Conservation (phyloP, 2,888 invertebrate species). For the Drosophila rellima region DNA sequence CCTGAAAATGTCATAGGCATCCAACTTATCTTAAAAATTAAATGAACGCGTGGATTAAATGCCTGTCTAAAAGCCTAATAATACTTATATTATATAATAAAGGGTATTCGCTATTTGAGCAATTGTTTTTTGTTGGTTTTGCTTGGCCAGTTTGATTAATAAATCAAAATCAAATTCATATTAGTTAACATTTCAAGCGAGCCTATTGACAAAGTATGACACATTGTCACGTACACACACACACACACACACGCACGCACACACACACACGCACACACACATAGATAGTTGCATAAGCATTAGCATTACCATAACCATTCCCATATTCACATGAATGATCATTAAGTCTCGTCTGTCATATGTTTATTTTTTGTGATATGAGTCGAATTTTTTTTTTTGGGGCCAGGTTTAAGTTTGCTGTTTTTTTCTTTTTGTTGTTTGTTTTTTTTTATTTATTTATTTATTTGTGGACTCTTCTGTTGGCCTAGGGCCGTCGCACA, state of each 20-base stretch:
- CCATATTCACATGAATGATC: slow-evolving; percentile 14
- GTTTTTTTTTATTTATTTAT: neutral
- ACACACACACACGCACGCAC: neutral
- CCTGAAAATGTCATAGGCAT: neutral
- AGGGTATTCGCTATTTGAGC: slow-evolving; percentile 7
- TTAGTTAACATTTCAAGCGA: slow-evolving; percentile 40
- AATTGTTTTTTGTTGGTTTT: neutral
- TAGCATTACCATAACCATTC: slow-evolving; percentile 23
- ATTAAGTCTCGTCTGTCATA: slow-evolving; percentile 13
- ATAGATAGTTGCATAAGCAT: slow-evolving; percentile 17
- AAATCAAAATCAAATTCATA: slow-evolving; percentile 45
- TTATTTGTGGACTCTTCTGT: slow-evolving; percentile 30
- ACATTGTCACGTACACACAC: slow-evolving; percentile 39
- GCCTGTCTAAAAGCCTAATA: no score
- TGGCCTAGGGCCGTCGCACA: slow-evolving; percentile 35
- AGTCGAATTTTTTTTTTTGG: slow-evolving; percentile 7
- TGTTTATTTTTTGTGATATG: slow-evolving; percentile 11
- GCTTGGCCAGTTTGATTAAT: slow-evolving; percentile 26
- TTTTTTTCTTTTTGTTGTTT: slow-evolving; percentile 3
- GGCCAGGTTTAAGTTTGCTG: slow-evolving; percentile 6
- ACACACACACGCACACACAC: neutral
- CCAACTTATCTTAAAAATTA: no score
- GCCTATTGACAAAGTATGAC: slow-evolving; percentile 33
- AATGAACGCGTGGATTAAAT: no score
- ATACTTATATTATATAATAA: neutral